Evolutionary conservation across 2,888 invertebrate species (phyloP).

Genomic region (Mayetiola destructor): DNA sequence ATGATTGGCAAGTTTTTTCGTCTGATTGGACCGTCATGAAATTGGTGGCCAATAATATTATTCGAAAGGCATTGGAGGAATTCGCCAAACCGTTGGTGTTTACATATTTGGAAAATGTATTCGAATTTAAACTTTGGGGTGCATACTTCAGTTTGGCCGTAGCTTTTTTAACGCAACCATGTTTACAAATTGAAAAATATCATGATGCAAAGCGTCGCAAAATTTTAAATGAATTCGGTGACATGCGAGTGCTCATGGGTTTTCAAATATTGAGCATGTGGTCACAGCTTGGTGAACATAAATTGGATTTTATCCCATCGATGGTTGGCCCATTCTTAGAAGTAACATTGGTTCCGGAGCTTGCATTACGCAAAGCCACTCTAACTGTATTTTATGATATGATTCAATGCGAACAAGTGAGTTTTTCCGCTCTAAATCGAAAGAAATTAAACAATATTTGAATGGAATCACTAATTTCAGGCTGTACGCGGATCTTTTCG

Average conservation of each 20-base stretch:
- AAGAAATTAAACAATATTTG: not conserved
- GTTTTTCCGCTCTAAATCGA: not conserved
- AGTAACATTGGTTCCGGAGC: conserved; percentile 80
- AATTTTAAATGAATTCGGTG: conserved; percentile 64
- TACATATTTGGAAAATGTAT: conserved; percentile 59
- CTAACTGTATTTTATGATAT: conserved; percentile 86
- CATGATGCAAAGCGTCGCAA: conserved; percentile 65
- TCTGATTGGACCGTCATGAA: conserved; percentile 83
- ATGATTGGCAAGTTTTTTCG: conserved; percentile 47
- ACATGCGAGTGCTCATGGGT: conserved; percentile 87
- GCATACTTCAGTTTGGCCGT: conserved; percentile 69
- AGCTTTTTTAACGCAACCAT: conserved; percentile 63
- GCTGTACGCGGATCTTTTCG: conserved; percentile 70
- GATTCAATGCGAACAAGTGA: conserved; percentile 75
- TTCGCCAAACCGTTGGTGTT: conserved; percentile 76
- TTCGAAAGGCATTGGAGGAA: conserved; percentile 72
- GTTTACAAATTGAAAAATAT: conserved; percentile 65
- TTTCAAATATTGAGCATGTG: conserved; percentile 82
- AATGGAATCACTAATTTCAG: conserved; percentile 20
- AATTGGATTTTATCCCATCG: conserved; percentile 76
- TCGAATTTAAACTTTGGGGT: conserved; percentile 64
- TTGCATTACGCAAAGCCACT: conserved; percentile 72
- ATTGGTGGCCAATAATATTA: conserved; percentile 73
- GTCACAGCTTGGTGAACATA: conserved; percentile 77
- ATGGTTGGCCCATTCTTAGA: conserved; percentile 90